Evolutionary conservation across 2,797 vertebrate genomes (phyloP).

Genomic region (Holocentrus rufus): DNA sequence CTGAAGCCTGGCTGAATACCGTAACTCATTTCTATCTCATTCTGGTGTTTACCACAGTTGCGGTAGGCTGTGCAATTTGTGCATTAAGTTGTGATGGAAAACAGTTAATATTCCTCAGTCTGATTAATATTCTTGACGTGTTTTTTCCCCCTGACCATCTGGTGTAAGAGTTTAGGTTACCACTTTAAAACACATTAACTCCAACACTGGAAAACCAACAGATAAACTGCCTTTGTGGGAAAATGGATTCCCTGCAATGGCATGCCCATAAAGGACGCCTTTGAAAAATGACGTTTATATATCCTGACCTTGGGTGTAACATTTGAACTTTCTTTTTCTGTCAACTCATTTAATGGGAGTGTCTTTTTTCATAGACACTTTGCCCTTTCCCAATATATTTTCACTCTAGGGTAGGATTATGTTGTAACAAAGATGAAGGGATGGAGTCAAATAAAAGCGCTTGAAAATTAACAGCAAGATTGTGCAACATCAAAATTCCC

Average conservation of each 20-base stretch:
- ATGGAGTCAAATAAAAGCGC: background rate
- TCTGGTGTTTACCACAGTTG: background rate
- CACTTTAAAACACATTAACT: constrained; percentile 28
- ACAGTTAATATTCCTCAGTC: constrained; percentile 14
- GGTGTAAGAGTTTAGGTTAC: constrained; percentile 28
- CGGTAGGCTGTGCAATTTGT: background rate
- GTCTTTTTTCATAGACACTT: constrained; percentile 7
- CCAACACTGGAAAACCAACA: background rate
- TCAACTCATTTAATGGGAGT: constrained; percentile 8
- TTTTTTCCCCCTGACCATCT: constrained; percentile 31
- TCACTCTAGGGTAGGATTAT: background rate
- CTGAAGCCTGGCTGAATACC: background rate
- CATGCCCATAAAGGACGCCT: constrained; percentile 13
- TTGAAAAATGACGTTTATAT: constrained; percentile 13
- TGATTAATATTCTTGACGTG: constrained; percentile 15
- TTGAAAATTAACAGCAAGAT: background rate
- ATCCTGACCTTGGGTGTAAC: constrained; percentile 18
- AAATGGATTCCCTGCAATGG: constrained; percentile 20
- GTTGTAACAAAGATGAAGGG: background rate
- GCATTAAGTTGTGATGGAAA: background rate
- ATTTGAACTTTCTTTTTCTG: constrained; percentile 14
- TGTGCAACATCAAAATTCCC: background rate
- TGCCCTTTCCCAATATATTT: background rate
- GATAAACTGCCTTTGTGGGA: constrained; percentile 16
- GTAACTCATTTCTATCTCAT: background rate